These are phyloP conservation scores for Erebia ligea DNA, from an alignment of 2,888 invertebrate species.

Conservation along the genomic window DNA sequence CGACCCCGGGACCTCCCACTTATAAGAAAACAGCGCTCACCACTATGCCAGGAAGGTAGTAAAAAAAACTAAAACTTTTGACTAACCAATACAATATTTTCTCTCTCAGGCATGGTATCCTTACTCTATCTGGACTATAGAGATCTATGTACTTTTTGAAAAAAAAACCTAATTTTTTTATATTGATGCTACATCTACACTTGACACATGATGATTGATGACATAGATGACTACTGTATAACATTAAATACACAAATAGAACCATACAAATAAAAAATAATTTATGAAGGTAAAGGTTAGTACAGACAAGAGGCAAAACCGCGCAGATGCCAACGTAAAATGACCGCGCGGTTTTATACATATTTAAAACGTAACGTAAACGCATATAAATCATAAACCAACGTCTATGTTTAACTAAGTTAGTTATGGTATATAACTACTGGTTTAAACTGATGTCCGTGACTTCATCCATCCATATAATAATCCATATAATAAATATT, in stretches of 20 bases:
- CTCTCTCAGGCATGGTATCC: neutral
- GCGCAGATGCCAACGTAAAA: neutral
- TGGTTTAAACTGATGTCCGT: too few species aligned
- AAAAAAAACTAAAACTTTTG: neutral
- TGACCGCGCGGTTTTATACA: too few species aligned
- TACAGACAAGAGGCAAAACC: neutral
- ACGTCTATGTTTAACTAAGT: too few species aligned
- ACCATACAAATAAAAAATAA: neutral
- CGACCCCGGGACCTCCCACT: too few species aligned
- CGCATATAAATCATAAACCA: too few species aligned
- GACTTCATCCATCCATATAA: too few species aligned
- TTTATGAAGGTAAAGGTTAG: neutral
- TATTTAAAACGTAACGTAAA: too few species aligned
- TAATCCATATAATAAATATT: too few species aligned
- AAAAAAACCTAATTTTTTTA: neutral
- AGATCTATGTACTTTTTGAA: neutral
- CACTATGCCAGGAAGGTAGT: neutral
- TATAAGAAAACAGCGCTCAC: neutral
- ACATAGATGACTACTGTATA: neutral
- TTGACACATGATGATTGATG: neutral
- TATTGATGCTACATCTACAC: neutral
- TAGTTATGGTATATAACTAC: too few species aligned
- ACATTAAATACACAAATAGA: neutral
- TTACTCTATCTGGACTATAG: neutral
- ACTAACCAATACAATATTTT: neutral